These are phyloP conservation scores for Echeneis naucrates DNA, from an alignment of 2,797 vertebrate genomes.

Conservation along the genomic window DNA sequence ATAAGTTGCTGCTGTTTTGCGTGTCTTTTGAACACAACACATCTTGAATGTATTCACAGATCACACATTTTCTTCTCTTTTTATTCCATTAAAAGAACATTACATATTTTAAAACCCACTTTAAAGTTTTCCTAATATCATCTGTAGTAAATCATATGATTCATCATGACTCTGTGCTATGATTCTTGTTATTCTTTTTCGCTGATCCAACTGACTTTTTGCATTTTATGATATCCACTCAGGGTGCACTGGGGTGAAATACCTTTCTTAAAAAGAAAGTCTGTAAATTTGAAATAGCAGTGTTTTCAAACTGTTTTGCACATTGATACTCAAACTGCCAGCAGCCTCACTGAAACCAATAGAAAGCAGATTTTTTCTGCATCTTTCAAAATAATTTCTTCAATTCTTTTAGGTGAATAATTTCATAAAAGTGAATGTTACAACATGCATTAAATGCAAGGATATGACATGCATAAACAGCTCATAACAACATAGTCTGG, in stretches of 20 bases:
- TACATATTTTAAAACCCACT: not conserved
- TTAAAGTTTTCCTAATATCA: not conserved
- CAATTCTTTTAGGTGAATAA: not conserved
- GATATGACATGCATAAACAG: not conserved
- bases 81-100: not conserved
- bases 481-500: not conserved
- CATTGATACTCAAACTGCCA: not conserved
- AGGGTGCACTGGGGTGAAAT: too few relatives aligned
- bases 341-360: not conserved
- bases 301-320: too few relatives aligned
- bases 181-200: not conserved
- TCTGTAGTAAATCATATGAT: too few relatives aligned
- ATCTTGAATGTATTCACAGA: not conserved
- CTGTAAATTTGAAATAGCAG: too few relatives aligned
- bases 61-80: not conserved
- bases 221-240: too few relatives aligned
- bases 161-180: not conserved
- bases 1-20: slow-evolving; percentile 4
- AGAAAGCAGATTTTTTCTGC: not conserved
- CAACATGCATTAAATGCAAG: slow-evolving; percentile 1
- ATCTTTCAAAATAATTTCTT: not conserved
- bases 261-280: not conserved
- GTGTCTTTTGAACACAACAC: slow-evolving; percentile 18
- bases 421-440: not conserved
- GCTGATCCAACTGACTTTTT: not conserved